Percentiles rank a stretch among this genome's conserved stretches.
Evolutionary conservation across 2,888 invertebrate species (phyloP).

Genomic region (Nudaria mundana): DNA sequence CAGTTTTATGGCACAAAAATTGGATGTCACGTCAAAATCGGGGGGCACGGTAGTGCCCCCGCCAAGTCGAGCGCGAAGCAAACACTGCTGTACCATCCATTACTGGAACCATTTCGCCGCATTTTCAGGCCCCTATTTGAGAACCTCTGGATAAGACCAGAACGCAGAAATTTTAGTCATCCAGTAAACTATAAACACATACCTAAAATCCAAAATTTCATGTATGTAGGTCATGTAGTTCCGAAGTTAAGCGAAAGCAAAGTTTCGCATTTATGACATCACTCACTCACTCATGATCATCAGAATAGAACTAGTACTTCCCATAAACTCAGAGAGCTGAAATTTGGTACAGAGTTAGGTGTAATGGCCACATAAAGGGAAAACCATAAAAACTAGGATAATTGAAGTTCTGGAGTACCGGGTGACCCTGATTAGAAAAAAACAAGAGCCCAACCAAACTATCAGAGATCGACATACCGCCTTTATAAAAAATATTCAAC

Average conservation of each 20-base stretch:
- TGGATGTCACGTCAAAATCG: too few species aligned
- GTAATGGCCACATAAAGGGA: background rate
- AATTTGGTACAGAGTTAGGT: background rate
- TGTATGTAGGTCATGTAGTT: too few species aligned
- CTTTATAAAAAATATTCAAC: slow-evolving; percentile 6
- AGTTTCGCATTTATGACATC: background rate
- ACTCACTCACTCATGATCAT: too few species aligned
- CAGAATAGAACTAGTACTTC: too few species aligned
- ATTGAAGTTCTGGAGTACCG: background rate
- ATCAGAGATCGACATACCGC: slow-evolving; percentile 9
- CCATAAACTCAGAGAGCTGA: background rate
- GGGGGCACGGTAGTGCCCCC: too few species aligned
- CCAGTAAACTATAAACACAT: background rate
- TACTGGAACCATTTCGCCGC: too few species aligned
- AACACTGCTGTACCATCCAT: too few species aligned
- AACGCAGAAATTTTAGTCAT: background rate
- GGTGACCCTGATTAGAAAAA: background rate
- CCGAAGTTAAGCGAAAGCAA: background rate
- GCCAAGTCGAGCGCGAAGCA: too few species aligned
- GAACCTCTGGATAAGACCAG: too few species aligned
- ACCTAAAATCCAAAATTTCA: background rate
- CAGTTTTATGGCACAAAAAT: too few species aligned
- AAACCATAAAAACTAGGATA: background rate
- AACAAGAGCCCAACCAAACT: background rate
- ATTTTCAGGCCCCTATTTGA: too few species aligned